A percentile compares a stretch with the other conserved stretches of the same genome.
These are phyloP conservation scores for Ooceraea biroi DNA, from an alignment of 1,140 invertebrate genomes.

Conservation along the genomic window DNA sequence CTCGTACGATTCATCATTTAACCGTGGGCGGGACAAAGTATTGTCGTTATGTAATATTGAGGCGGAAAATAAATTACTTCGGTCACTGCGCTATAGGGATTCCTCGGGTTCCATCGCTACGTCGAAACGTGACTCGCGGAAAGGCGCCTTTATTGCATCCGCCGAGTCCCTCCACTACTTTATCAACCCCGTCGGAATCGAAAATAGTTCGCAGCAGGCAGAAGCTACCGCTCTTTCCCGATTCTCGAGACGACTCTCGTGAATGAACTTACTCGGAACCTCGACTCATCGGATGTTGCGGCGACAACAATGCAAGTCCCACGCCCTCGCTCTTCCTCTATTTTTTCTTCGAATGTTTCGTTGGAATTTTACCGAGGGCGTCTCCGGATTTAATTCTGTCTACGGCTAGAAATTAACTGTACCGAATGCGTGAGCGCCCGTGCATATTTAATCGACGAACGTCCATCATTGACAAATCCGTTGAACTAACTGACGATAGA, in stretches of 20 bases:
- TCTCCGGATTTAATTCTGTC: conserved; percentile 5
- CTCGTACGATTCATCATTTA: conserved; percentile 23
- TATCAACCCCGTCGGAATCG: conserved; percentile 60
- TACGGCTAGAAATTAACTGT: conserved; percentile 10
- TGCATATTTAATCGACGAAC: conserved; percentile 40
- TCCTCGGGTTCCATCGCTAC: conserved; percentile 39
- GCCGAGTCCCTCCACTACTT: conserved; percentile 55
- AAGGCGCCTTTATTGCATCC: conserved; percentile 59
- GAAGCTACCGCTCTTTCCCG: conserved; percentile 44
- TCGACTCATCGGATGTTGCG: conserved; percentile 40
- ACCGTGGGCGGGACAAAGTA: conserved; percentile 42
- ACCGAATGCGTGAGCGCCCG: background rate
- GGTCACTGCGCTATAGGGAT: conserved; percentile 51
- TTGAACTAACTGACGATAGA: conserved; percentile 32
- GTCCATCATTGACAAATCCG: conserved; percentile 26
- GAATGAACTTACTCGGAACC: conserved; percentile 46
- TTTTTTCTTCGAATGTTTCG: background rate
- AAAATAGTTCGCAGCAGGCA: conserved; percentile 56
- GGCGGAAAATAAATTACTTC: conserved; percentile 50
- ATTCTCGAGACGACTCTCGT: conserved; percentile 53
- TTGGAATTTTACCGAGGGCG: conserved; percentile 8
- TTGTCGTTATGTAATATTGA: conserved; percentile 55
- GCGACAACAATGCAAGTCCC: conserved; percentile 43
- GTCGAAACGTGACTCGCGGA: conserved; percentile 60
- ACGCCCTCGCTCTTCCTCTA: background rate